Percentiles rank a stretch among this genome's conserved stretches.
phyloP scores from a whole-genome alignment of 2,888 invertebrate genomes.

The Andrena marginata region DNA sequence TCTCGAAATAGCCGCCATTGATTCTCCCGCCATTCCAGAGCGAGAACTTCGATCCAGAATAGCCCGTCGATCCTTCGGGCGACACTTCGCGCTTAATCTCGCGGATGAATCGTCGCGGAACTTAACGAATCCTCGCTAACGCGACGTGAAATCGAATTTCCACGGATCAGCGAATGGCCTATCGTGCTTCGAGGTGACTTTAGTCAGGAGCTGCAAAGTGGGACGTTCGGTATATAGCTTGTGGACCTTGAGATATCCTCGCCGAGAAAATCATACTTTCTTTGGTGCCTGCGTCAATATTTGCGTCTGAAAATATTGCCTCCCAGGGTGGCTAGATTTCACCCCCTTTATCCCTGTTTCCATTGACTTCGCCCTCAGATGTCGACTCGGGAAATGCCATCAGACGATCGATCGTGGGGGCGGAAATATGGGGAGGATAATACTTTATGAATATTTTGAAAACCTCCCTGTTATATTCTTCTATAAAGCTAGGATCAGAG shows the following conservation, averaged over 20 bases:
- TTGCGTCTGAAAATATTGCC: conserved; percentile 31
- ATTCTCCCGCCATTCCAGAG: conserved; percentile 76
- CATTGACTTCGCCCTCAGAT: neutral
- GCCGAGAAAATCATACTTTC: neutral
- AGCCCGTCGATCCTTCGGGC: conserved; percentile 55
- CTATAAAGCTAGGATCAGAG: no score
- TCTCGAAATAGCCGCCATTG: conserved; percentile 83
- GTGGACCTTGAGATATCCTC: neutral
- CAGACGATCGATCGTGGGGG: no score
- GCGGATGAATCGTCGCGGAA: neutral
- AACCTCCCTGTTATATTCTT: neutral
- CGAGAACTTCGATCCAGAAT: conserved; percentile 74
- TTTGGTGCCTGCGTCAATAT: conserved; percentile 39
- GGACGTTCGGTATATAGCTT: no score
- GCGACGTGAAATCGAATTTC: no score
- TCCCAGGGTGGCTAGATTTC: neutral
- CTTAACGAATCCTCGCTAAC: neutral
- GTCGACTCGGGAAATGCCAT: conserved; percentile 3
- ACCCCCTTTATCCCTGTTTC: conserved; percentile 12
- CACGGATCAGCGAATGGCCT: no score
- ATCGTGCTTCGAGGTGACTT: no score
- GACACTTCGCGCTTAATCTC: neutral
- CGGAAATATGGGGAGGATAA: neutral
- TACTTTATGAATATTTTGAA: neutral
- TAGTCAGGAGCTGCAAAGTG: no score